These are phyloP conservation scores for Ciona savignyi DNA, from an alignment of 23 tunicate species.

Conservation along the genomic window DNA sequence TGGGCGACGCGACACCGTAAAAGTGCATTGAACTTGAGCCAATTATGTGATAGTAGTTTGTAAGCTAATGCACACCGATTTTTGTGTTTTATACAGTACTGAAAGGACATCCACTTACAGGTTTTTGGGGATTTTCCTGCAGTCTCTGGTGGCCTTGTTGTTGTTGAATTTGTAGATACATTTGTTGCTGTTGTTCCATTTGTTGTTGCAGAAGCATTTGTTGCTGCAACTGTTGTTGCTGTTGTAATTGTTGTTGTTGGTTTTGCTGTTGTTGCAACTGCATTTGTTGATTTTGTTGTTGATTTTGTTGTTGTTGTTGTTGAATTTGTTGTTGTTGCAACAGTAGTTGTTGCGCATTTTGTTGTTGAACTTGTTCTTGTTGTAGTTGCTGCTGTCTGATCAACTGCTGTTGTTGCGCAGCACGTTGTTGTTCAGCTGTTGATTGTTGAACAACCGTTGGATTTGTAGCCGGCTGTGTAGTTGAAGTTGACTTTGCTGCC, in stretches of 20 bases:
- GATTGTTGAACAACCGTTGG: too few species aligned
- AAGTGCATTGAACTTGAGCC: too few species aligned
- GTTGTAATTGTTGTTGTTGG: not conserved
- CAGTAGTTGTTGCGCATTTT: not conserved
- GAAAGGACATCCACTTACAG: too few species aligned
- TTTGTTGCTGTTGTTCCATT: not conserved
- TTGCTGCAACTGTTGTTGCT: not conserved
- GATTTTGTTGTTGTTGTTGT: not conserved
- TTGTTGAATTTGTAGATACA: not conserved
- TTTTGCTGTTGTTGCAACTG: not conserved
- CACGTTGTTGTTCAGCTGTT: slow-evolving; percentile 16
- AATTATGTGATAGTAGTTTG: too few species aligned
- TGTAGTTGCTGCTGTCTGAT: not conserved
- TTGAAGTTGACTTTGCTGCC: too few species aligned
- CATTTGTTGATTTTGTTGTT: not conserved
- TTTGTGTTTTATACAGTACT: too few species aligned
- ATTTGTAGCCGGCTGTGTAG: too few species aligned
- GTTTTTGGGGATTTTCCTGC: not conserved
- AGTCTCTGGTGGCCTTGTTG: not conserved
- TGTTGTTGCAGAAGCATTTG: not conserved
- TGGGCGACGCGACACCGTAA: too few species aligned
- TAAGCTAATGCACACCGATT: too few species aligned
- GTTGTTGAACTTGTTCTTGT: not conserved
- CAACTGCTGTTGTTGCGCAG: slow-evolving; percentile 14
- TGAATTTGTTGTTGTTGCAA: not conserved